Conservation (phyloP, 2,797 vertebrate genomes). For the Karalla daura region DNA sequence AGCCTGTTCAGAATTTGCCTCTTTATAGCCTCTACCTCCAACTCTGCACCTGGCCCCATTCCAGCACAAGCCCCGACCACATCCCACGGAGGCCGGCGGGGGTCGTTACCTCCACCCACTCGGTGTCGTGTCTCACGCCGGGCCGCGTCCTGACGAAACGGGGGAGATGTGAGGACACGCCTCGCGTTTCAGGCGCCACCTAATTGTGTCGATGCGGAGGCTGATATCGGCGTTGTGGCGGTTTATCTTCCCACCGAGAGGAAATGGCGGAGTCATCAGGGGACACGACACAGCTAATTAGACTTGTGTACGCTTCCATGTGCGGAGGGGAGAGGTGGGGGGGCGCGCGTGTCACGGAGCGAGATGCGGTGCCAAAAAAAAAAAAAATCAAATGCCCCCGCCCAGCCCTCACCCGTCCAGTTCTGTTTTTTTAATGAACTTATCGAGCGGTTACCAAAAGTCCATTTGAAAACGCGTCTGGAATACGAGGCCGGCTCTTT, state of each 20-base stretch:
- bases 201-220: constrained; percentile 69
- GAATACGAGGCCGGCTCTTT: constrained; percentile 28
- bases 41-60: constrained; percentile 46
- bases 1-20: constrained; percentile 9
- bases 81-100: constrained; percentile 44
- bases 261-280: constrained; percentile 66
- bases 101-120: constrained; percentile 66
- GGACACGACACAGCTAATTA: constrained; percentile 67
- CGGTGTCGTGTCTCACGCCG: constrained; percentile 48
- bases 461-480: constrained; percentile 17
- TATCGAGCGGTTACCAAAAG: constrained; percentile 21
- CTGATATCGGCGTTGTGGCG: constrained; percentile 56
- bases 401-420: too few relatives aligned
- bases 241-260: constrained; percentile 65
- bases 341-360: constrained; percentile 5
- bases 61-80: constrained; percentile 51
- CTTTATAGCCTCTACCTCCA: constrained; percentile 36
- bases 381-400: too few relatives aligned
- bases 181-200: constrained; percentile 66
- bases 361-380: constrained; percentile 1
- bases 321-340: constrained; percentile 27
- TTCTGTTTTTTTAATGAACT: neutral
- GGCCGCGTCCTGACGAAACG: constrained; percentile 57
- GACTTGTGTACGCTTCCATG: constrained; percentile 46
- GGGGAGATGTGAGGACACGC: constrained; percentile 55